A percentile compares a stretch with the other conserved stretches of the same genome.
Evolutionary conservation across 2,113 vertebrate genomes (phyloP).

Genomic region (Cepphus grylle): DNA sequence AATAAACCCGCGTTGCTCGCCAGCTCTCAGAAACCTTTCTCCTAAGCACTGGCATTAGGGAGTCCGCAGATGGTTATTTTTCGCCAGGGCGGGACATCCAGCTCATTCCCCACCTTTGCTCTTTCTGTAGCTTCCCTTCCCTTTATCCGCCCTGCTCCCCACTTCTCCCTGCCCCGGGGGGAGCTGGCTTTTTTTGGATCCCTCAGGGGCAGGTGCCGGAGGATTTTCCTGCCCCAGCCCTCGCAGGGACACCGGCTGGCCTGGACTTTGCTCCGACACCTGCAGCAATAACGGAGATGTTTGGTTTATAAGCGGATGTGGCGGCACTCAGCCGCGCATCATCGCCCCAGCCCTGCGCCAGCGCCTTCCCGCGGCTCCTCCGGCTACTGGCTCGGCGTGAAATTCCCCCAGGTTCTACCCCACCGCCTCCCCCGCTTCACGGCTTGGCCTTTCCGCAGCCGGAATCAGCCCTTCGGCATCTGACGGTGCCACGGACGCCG

Average conservation of each 20-base stretch:
- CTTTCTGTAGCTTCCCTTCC: not conserved
- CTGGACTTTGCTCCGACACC: not conserved
- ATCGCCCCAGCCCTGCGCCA: not conserved
- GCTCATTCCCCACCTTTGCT: not conserved
- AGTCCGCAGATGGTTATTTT: not conserved
- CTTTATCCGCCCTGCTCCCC: not conserved
- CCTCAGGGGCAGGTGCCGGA: not conserved
- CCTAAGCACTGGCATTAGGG: not conserved
- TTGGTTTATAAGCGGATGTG: not conserved
- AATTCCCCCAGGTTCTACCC: accelerated
- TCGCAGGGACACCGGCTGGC: not conserved
- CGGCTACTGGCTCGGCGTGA: not conserved
- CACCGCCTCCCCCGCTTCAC: accelerated
- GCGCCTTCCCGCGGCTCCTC: accelerated
- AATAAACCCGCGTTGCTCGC: not conserved
- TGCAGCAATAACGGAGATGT: not conserved
- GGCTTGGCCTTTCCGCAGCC: not conserved
- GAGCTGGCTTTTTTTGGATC: not conserved
- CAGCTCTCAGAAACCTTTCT: not conserved
- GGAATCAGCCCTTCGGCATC: not conserved
- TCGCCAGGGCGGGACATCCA: not conserved
- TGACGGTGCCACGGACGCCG: accelerated
- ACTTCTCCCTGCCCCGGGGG: not conserved
- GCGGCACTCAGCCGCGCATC: not conserved
- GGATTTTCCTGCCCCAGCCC: not conserved